Percentiles rank a stretch among this genome's conserved stretches.
Conservation (phyloP, 2,113 vertebrate genomes). For the Tringa solitaria region DNA sequence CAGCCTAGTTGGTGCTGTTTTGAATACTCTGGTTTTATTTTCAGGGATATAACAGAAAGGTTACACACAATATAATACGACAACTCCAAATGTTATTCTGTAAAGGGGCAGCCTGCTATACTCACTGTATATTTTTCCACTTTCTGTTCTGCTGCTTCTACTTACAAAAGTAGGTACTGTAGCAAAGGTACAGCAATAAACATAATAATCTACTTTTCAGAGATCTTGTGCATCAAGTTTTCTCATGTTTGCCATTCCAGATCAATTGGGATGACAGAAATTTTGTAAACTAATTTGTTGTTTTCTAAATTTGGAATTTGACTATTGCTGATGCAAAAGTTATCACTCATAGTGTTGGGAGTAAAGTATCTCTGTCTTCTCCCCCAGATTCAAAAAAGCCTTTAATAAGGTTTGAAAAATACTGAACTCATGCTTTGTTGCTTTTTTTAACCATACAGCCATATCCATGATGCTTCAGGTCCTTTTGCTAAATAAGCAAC, state of each 20-base stretch:
- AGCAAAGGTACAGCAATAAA: background rate
- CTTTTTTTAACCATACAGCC: background rate
- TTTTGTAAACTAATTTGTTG: background rate
- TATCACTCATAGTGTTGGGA: background rate
- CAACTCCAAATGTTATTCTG: background rate
- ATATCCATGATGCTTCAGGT: background rate
- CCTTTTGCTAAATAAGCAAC: background rate
- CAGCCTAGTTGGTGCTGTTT: background rate
- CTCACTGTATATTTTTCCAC: background rate
- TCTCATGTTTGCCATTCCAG: background rate
- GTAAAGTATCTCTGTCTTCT: background rate
- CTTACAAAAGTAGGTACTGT: background rate
- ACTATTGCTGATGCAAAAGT: background rate
- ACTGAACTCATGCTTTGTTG: background rate
- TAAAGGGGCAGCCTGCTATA: background rate
- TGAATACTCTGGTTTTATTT: conserved; percentile 14
- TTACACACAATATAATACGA: background rate
- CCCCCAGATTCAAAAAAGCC: background rate
- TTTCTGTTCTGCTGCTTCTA: background rate
- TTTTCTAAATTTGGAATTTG: background rate
- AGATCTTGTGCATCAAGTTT: background rate
- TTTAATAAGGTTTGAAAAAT: background rate
- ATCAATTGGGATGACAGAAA: background rate
- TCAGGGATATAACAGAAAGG: background rate
- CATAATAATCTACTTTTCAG: background rate